These are phyloP conservation scores for Tragelaphus scriptus DNA, from an alignment of 2,113 vertebrate genomes.

Conservation along the genomic window DNA sequence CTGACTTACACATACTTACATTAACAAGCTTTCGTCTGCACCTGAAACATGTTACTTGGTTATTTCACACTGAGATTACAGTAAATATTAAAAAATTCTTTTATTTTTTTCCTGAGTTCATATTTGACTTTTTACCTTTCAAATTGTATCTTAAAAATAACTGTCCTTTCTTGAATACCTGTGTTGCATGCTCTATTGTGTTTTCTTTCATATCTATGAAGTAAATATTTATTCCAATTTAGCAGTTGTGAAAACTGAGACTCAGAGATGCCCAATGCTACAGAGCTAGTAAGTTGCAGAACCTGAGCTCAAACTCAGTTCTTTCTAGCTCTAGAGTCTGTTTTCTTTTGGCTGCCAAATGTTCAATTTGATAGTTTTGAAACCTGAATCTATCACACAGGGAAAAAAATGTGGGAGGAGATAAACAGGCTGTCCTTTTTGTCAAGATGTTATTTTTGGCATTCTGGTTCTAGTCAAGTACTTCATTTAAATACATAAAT, in stretches of 20 bases:
- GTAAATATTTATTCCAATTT: not conserved
- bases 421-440: not conserved
- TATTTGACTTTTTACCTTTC: constrained; percentile 38
- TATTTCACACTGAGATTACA: constrained; percentile 20
- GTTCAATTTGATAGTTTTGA: not conserved
- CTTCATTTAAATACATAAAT: not conserved
- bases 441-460: not conserved
- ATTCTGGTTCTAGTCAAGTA: not conserved
- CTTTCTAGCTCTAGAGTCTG: not conserved
- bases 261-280: not conserved
- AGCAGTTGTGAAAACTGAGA: constrained; percentile 22
- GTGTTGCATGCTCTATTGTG: not conserved
- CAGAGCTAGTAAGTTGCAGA: not conserved
- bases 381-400: not conserved
- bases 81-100: constrained; percentile 7
- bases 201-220: not conserved
- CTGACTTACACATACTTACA: not conserved
- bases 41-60: constrained; percentile 1
- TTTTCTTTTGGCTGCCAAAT: constrained; percentile 11
- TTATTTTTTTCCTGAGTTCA: not conserved
- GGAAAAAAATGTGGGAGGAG: not conserved
- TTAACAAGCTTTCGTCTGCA: not conserved
- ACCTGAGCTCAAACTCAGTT: not conserved
- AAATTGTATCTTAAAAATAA: not conserved
- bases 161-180: not conserved